Conservation (phyloP, 2,113 vertebrate genomes). For the Antennarius striatus region DNA sequence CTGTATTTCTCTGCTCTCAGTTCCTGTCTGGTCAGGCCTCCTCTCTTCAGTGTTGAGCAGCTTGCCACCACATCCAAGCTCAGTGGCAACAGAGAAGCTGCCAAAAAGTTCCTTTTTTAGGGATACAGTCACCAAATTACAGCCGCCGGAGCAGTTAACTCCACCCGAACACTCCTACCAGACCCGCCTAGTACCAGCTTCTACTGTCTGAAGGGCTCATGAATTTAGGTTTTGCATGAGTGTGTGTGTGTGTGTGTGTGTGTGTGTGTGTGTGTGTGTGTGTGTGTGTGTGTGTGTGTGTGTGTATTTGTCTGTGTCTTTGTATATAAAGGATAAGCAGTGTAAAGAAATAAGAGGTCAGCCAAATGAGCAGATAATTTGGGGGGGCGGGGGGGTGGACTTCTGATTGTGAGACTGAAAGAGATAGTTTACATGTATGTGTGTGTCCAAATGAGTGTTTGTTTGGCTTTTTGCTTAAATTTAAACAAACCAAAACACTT, state of each 20-base stretch:
- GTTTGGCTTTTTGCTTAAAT: slow-evolving; percentile 4
- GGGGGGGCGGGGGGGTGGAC: not conserved
- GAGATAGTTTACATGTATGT: not conserved
- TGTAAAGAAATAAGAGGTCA: slow-evolving; percentile 9
- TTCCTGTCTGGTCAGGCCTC: slow-evolving; percentile 39
- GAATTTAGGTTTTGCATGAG: slow-evolving; percentile 19
- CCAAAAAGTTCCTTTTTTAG: slow-evolving; percentile 80
- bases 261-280: not conserved
- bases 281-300: slow-evolving; percentile 12
- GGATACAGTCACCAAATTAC: slow-evolving; percentile 81
- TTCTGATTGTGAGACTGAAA: slow-evolving; percentile 13
- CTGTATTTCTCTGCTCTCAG: slow-evolving; percentile 20
- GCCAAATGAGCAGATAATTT: slow-evolving; percentile 26
- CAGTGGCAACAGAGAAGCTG: slow-evolving; percentile 64
- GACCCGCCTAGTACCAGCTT: slow-evolving; percentile 71
- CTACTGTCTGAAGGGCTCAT: slow-evolving; percentile 35
- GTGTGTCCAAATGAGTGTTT: not conserved
- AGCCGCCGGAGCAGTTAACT: slow-evolving; percentile 76
- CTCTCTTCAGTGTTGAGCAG: slow-evolving; percentile 46
- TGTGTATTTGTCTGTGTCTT: not conserved
- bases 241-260: slow-evolving; percentile 9
- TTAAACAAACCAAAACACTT: slow-evolving; percentile 30
- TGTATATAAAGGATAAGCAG: slow-evolving; percentile 8
- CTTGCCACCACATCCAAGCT: slow-evolving; percentile 78
- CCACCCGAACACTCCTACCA: slow-evolving; percentile 67